Base-by-base conservation (phyloP, 2,797 vertebrate species). In the Lutjanus argentimaculatus region DNA sequence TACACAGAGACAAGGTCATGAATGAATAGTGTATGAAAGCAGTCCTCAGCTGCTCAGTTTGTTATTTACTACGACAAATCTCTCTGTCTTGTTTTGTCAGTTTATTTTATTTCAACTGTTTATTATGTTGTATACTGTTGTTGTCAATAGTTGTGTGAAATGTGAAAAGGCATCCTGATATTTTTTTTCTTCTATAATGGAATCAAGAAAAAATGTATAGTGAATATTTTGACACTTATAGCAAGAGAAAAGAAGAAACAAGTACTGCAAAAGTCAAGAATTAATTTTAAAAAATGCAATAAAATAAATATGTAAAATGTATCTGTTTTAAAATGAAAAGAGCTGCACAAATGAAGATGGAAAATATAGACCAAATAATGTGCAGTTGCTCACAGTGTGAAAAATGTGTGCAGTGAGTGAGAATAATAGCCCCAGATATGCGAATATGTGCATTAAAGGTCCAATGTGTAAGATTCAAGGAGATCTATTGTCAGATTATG, bases 1-100 rank as follows among this genome's bases (percentile, higher is more conserved):
- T 56, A 59, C 21, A 72, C 49, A 46, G 8, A 74, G 46, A 75
- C 76, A 89, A 75, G 68, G 82, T 84, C 63, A 85, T 76, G 53
- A 63, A 85, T 77, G 43, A 61, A 53, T 58, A 25, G 67, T 14
- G 30, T 42, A 40, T 48, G 14, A 55, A 58, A 73, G 51, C 43
- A 16, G 66, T 63, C 51, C 30, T 81, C 43, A 58, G 52, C 59
- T 80, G 46, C 64, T 79, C 62, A 49, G 9, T 3, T 30, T 69
- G n/a, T 59, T 63, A 36, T 48, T 67, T 40, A 70, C 68, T 51
- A 63, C 53, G 61, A 15, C 45, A 59, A 10, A 30, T 61, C 16
- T 59, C 14, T 58, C 42, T 46, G 11, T 40, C 9, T 59, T 65
- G 13, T 55, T 76, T 52, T 59, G 48, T 64, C 43, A 55, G 7